Percentiles rank a stretch among this genome's conserved stretches.
Evolutionary conservation across 2,797 vertebrate genomes (phyloP).

Genomic region (Scyliorhinus canicula): DNA sequence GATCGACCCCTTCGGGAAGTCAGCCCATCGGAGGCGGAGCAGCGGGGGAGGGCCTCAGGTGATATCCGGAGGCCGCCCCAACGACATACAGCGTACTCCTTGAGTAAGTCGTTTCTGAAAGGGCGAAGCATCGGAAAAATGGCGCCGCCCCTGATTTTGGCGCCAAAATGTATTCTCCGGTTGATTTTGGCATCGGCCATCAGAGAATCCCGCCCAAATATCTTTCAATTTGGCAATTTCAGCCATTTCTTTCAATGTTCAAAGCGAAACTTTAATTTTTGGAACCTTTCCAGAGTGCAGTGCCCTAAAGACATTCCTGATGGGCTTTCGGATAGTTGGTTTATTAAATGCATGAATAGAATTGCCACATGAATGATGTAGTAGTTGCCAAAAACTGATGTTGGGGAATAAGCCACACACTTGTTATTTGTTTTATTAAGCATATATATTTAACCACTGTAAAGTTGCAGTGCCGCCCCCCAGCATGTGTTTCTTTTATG

Average conservation of each 20-base stretch:
- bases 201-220: too few relatives aligned
- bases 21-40: too few relatives aligned
- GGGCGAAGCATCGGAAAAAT: too few relatives aligned
- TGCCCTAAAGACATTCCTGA: background rate
- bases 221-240: background rate
- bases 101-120: too few relatives aligned
- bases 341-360: background rate
- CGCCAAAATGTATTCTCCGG: too few relatives aligned
- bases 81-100: too few relatives aligned
- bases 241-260: background rate
- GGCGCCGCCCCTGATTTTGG: too few relatives aligned
- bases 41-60: too few relatives aligned
- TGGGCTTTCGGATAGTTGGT: background rate
- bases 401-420: background rate
- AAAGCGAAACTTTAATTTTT: background rate
- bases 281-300: background rate
- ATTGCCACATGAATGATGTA: background rate
- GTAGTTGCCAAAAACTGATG: background rate
- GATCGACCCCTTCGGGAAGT: too few relatives aligned
- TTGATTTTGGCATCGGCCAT: too few relatives aligned
- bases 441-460: background rate
- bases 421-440: background rate
- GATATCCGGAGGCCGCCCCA: too few relatives aligned
- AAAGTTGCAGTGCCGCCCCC: background rate
- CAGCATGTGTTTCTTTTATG: background rate